Conservation (phyloP, 2,888 invertebrate species). For the Meandrusa payeni region DNA sequence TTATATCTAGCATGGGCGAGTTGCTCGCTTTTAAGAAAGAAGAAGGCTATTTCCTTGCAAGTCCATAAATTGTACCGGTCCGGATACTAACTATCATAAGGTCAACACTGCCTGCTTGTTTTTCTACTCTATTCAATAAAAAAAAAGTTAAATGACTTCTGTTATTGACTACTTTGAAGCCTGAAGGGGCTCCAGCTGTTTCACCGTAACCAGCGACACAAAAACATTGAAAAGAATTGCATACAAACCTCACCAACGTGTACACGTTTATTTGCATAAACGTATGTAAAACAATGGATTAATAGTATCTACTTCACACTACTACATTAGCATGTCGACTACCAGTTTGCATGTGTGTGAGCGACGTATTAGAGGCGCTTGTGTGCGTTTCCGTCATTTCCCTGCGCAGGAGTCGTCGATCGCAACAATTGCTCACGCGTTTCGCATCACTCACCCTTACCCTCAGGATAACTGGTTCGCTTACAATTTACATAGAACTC, state of each 20-base stretch:
- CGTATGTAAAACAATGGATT: constrained; percentile 61
- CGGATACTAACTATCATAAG: too few species aligned
- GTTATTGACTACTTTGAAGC: constrained; percentile 16
- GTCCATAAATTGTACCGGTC: too few species aligned
- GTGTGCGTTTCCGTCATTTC: constrained; percentile 67
- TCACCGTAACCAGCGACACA: constrained; percentile 31
- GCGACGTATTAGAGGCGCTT: constrained; percentile 27
- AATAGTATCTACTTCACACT: constrained; percentile 41
- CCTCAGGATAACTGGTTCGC: constrained; percentile 65
- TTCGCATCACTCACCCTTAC: constrained; percentile 76
- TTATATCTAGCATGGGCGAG: too few species aligned
- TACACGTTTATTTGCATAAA: constrained; percentile 67
- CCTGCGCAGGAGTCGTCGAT: constrained; percentile 72
- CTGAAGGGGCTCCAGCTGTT: constrained; percentile 19
- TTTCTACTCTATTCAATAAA: too few species aligned
- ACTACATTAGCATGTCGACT: constrained; percentile 30
- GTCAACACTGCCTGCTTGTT: too few species aligned
- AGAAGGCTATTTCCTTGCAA: too few species aligned
- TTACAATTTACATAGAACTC: constrained; percentile 70
- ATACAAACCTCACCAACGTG: constrained; percentile 45
- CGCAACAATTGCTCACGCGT: constrained; percentile 77
- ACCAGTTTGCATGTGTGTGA: constrained; percentile 33
- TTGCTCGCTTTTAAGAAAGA: too few species aligned
- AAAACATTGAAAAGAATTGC: constrained; percentile 46
- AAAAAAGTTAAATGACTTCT: constrained; percentile 27